These are phyloP conservation scores for Spea multiplicata DNA, from an alignment of 2,113 vertebrate genomes.

Conservation along the genomic window DNA sequence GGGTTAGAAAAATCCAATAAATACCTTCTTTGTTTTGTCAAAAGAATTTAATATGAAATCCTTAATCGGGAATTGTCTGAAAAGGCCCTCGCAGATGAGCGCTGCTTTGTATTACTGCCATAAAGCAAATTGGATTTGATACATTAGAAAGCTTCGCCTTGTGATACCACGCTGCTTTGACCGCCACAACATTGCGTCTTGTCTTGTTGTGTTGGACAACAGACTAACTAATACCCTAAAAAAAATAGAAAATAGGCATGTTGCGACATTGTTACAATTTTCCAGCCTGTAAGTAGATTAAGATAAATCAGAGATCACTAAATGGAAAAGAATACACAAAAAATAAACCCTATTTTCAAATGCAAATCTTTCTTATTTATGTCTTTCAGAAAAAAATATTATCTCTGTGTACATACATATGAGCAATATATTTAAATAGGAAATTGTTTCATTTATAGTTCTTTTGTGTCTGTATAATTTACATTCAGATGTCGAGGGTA, in stretches of 20 bases:
- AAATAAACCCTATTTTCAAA: slow-evolving; percentile 43
- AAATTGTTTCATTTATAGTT: slow-evolving; percentile 12
- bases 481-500: slow-evolving; percentile 4
- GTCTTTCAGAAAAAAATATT: slow-evolving; percentile 24
- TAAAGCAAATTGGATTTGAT: slow-evolving; percentile 34
- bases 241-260: not conserved
- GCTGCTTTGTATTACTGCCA: slow-evolving; percentile 19
- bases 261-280: slow-evolving; percentile 38
- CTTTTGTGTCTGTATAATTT: slow-evolving; percentile 21
- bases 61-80: slow-evolving; percentile 5
- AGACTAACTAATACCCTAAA: slow-evolving; percentile 27
- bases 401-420: slow-evolving; percentile 41
- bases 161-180: slow-evolving; percentile 26
- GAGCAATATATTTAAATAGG: slow-evolving; percentile 20
- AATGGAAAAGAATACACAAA: slow-evolving; percentile 19
- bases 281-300: slow-evolving; percentile 45
- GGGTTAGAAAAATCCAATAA: no score
- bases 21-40: not conserved
- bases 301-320: slow-evolving; percentile 42
- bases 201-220: slow-evolving; percentile 36
- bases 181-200: slow-evolving; percentile 27
- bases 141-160: slow-evolving; percentile 19
- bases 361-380: slow-evolving; percentile 45
- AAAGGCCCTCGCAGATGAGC: not conserved
- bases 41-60: slow-evolving; percentile 6